phyloP scores from a whole-genome alignment of 2,797 vertebrate species.

The Halcyon smyrnensis region DNA sequence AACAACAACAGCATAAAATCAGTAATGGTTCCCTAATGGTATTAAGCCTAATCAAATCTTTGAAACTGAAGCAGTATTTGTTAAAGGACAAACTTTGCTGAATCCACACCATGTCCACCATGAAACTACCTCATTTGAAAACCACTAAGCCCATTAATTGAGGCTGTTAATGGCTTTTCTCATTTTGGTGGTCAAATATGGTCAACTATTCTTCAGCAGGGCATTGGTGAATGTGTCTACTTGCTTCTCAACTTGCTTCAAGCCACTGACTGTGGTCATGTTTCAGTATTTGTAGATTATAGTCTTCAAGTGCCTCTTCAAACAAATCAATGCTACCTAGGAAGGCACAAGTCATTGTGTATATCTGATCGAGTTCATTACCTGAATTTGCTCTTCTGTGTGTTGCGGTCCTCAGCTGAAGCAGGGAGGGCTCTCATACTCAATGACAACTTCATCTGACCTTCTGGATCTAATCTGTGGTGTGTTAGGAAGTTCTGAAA shows the following conservation, averaged over 20 bases:
- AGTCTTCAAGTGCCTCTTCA: not conserved
- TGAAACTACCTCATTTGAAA: conserved; percentile 72
- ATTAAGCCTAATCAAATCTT: conserved; percentile 71
- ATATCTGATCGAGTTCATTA: not conserved
- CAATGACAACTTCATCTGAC: conserved; percentile 51
- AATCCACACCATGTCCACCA: conserved; percentile 70
- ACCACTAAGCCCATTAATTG: conserved; percentile 70
- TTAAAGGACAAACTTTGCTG: conserved; percentile 72
- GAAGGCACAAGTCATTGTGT: not conserved
- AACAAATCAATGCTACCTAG: not conserved
- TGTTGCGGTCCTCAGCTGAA: conserved; percentile 6
- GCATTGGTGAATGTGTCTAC: not conserved
- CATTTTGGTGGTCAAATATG: conserved; percentile 33
- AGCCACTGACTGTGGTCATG: not conserved
- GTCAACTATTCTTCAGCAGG: conserved; percentile 48
- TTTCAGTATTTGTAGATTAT: not conserved
- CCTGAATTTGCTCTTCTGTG: not conserved
- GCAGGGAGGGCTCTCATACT: conserved; percentile 6
- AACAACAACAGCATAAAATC: conserved; percentile 67
- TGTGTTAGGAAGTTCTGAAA: conserved; percentile 61
- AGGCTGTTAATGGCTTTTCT: conserved; percentile 64
- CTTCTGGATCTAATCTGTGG: conserved; percentile 72
- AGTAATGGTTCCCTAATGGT: conserved; percentile 70
- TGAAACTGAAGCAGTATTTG: conserved; percentile 76
- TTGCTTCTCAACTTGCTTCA: not conserved